Conservation (phyloP, 2,113 vertebrate genomes). For the Origma solitaria region DNA sequence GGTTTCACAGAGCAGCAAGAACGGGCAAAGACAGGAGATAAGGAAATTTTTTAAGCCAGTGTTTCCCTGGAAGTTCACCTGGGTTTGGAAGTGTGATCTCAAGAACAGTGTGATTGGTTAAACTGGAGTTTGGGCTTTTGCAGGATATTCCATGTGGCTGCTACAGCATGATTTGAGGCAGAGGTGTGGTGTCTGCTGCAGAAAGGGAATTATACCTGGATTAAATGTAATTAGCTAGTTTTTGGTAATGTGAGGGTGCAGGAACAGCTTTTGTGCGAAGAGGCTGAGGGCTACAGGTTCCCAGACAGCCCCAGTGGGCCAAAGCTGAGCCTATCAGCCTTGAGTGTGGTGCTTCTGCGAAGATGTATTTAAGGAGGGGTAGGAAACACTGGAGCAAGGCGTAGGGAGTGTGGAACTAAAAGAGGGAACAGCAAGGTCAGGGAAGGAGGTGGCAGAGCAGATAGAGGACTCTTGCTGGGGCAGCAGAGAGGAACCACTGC, state of each 20-base stretch:
- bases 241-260: not conserved
- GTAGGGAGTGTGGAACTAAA: not conserved
- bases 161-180: not conserved
- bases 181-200: not conserved
- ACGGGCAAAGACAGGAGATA: not conserved
- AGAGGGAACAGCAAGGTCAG: not conserved
- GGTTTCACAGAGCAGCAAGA: not conserved
- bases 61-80: not conserved
- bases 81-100: not conserved
- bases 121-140: not conserved
- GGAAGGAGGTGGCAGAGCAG: not conserved
- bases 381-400: not conserved
- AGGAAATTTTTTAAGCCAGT: not conserved
- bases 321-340: not conserved
- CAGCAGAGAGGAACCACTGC: not conserved
- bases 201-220: not conserved
- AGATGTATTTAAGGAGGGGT: not conserved
- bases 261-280: not conserved
- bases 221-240: not conserved
- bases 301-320: not conserved
- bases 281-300: fast-evolving
- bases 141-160: fast-evolving
- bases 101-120: not conserved
- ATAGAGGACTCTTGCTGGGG: not conserved
- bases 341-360: not conserved